Evolutionary conservation across 2,797 vertebrate genomes (phyloP), one percentile per base, ranked within the genome.

Genomic region (Pseudochirops corinnae): DNA sequence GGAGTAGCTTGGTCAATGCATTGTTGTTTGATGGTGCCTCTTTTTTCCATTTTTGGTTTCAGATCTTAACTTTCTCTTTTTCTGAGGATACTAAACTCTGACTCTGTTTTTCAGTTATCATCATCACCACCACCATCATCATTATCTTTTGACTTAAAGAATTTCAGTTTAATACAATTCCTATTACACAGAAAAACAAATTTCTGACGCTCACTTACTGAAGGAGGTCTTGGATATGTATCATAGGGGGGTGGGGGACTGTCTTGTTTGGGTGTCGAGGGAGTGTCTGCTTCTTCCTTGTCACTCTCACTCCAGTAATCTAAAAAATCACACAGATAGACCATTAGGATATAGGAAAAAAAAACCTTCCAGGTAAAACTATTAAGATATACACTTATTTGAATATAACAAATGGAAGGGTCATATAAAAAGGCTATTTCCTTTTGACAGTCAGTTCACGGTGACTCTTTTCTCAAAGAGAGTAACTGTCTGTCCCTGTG

Each of bases 221-320:
- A 99, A 92, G 99, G 99, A 97, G 99, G 99, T 95, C 99, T 99
- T 39, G 99, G 99, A 98, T 99, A 99, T 0, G 99, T 99, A 98
- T 99, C 99, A 0, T 99, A 99, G 0, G 99, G 99, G 90, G 99
- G 99, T 4, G 99, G 99, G 55, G 99, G 99, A 96, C 99, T 99
- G 99, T 99, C 99, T 98, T 99, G 99, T 98, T 99, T 99, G 50
- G 99, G 99, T 90, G 99, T 99, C 26, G 99, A 99, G 91, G 99
- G 99, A 94, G 99, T 99, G 95, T 99, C 99, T 0, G 98, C 98
- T 96, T 99, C 99, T 97, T 99, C 99, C 92, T 99, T 99, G 96
- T 99, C 99, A 95, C 99, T 99, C 98, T 99, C 99, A 98, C 99
- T 99, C 99, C 99, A 99, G 98, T 99, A 99, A 99, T 99, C 99